Percentiles rank a stretch among this genome's conserved stretches.
These are phyloP conservation scores for Vollenhovia emeryi DNA, from an alignment of 1,140 invertebrate species.

Conservation along the genomic window DNA sequence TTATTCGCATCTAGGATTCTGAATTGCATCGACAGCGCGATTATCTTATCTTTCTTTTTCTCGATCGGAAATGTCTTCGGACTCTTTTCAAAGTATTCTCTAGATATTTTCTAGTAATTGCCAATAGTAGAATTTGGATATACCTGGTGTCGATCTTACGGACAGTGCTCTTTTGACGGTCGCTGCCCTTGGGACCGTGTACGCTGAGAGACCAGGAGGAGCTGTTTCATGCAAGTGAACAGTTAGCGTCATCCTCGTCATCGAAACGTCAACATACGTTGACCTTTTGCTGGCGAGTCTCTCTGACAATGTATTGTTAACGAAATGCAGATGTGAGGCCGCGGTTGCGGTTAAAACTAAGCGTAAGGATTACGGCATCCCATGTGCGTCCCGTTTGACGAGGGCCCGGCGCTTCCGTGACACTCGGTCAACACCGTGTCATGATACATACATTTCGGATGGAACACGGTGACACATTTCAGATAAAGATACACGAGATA, in stretches of 20 bases:
- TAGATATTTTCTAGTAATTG: conserved; percentile 49
- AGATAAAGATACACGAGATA: conserved; percentile 7
- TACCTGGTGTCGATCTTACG: conserved; percentile 77
- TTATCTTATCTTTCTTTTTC: conserved; percentile 1
- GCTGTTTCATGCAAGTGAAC: conserved; percentile 81
- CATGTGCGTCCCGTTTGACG: conserved; percentile 29
- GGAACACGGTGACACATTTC: conserved; percentile 26
- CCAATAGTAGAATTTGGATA: conserved; percentile 66
- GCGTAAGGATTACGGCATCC: conserved; percentile 48
- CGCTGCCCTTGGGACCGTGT: conserved; percentile 69
- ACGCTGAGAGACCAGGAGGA: conserved; percentile 74
- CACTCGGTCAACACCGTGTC: conserved; percentile 37
- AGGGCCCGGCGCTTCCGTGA: conserved; percentile 42
- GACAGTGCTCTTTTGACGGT: conserved; percentile 78
- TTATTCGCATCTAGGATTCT: neutral
- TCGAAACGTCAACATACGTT: conserved; percentile 53
- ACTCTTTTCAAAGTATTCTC: neutral
- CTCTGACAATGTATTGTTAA: conserved; percentile 26
- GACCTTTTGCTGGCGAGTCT: conserved; percentile 51
- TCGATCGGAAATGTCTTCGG: neutral
- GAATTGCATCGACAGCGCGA: neutral
- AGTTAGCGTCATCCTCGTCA: conserved; percentile 65
- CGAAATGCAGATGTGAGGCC: conserved; percentile 20
- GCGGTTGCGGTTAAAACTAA: conserved; percentile 56
- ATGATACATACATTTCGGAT: neutral